Evolutionary conservation across 2,888 invertebrate species (phyloP).

Genomic region (Rotaria macrura): DNA sequence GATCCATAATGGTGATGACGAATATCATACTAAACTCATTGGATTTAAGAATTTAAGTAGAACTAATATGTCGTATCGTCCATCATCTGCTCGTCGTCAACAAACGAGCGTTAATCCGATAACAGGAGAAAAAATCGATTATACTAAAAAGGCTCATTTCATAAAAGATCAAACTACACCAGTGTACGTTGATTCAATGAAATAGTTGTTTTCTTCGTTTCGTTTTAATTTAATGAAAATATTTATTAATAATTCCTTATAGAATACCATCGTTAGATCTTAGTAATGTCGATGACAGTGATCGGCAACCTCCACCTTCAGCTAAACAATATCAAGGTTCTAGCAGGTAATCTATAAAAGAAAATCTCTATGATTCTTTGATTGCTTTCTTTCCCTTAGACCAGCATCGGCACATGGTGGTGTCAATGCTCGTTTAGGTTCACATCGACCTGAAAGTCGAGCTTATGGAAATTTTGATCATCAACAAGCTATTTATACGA

Average conservation of each 20-base stretch:
- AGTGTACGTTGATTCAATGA: not conserved
- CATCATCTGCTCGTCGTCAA: conserved; percentile 1
- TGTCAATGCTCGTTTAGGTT: not conserved
- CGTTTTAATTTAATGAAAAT: too few species aligned
- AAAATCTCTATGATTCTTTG: not conserved
- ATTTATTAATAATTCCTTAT: not conserved
- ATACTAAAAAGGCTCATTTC: not conserved
- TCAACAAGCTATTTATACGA: not conserved
- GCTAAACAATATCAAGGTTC: not conserved
- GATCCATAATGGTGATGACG: not conserved
- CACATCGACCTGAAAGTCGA: not conserved
- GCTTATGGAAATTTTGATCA: not conserved
- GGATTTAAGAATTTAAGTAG: not conserved
- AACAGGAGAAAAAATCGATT: not conserved
- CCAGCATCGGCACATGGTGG: not conserved
- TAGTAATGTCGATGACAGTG: not conserved
- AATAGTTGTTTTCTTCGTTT: not conserved
- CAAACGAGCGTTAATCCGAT: not conserved
- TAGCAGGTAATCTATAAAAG: not conserved
- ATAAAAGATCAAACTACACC: not conserved
- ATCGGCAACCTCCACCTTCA: not conserved
- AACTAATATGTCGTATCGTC: not conserved
- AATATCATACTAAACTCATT: not conserved
- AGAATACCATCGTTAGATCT: not conserved
- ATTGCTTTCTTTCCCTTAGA: not conserved